Evolutionary conservation across 2,888 invertebrate species (phyloP), one percentile per base, ranked within the genome.

Genomic region (Sinodicranocentrus sp.): DNA sequence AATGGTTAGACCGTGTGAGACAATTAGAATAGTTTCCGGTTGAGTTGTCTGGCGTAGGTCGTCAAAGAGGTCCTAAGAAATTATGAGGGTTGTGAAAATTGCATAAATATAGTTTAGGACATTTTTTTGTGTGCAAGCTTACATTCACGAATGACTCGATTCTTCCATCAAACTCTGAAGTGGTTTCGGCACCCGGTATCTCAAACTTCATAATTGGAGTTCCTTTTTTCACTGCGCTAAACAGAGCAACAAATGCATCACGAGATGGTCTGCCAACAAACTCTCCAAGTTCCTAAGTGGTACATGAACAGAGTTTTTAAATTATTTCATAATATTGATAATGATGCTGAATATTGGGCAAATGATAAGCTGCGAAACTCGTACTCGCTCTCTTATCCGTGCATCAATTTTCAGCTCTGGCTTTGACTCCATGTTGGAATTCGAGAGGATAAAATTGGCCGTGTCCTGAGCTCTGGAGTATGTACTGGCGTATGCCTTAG

Each of bases 1-100:
- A 0, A 84, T 84, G 2, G 77, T 76, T 8, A 84, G 48, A 5
- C 84, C 84, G 25, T 84, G 84, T 15, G 82, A 84, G 3, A 82
- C 84, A 13, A 84, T 67, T 17, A 84, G 33, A 39, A 84, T 54
- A 0, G 68, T 82, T 71, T 82, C 65, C 8, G 77, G 68, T 57
- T 68, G 23, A 0, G 54, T 21, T 5, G 57, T 59, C 10, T 59
- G n/a, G 0, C 26, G 23, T 8, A 77, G 77, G 19, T 67, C 68
- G 0, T 54, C 52, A 23, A 77, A 68, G 3, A 77, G 44, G 21
- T 77, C 77, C 77, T 77, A 25, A 3, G 8, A 28, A 44, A 44
- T 15, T 3, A 52, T 25, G 28, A 48, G 2, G 15, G 52, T 43
- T 67, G 1, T 21, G 1, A 33, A 2, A 19, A 15, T 57, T 10